Evolutionary conservation across 2,113 vertebrate genomes (phyloP).

Genomic region (Neogale vison): DNA sequence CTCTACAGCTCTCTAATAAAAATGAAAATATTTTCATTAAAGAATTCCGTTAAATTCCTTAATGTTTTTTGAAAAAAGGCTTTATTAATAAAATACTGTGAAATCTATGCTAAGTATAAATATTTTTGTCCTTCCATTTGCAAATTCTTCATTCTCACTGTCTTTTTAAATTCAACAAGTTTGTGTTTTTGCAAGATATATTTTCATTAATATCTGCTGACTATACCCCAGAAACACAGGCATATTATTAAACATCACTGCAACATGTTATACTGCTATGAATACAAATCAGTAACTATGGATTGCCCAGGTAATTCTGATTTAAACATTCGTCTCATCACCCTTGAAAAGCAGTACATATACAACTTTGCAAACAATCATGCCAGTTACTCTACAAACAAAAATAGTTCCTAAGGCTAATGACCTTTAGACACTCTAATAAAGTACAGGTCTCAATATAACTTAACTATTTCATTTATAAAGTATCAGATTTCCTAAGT

Average conservation of each 20-base stretch:
- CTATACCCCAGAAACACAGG: neutral
- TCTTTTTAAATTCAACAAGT: neutral
- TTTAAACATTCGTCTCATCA: neutral
- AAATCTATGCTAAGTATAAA: neutral
- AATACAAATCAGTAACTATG: neutral
- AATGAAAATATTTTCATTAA: constrained; percentile 20
- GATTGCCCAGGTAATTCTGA: neutral
- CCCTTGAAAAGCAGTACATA: neutral
- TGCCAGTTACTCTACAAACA: neutral
- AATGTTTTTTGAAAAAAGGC: neutral
- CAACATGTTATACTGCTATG: neutral
- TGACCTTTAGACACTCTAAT: neutral
- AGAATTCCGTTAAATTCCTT: neutral
- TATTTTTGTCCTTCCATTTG: neutral
- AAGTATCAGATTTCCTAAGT: neutral
- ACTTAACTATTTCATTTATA: neutral
- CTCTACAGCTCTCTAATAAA: constrained; percentile 71
- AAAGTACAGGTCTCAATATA: neutral
- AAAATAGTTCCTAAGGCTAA: constrained; percentile 18
- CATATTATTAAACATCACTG: neutral
- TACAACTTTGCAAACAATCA: neutral
- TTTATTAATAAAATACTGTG: neutral
- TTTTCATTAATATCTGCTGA: neutral
- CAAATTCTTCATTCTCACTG: constrained; percentile 44
- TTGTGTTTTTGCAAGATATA: neutral